phyloP scores from a whole-genome alignment of 2,797 vertebrate genomes.

The Philypnodon macrostomus region DNA sequence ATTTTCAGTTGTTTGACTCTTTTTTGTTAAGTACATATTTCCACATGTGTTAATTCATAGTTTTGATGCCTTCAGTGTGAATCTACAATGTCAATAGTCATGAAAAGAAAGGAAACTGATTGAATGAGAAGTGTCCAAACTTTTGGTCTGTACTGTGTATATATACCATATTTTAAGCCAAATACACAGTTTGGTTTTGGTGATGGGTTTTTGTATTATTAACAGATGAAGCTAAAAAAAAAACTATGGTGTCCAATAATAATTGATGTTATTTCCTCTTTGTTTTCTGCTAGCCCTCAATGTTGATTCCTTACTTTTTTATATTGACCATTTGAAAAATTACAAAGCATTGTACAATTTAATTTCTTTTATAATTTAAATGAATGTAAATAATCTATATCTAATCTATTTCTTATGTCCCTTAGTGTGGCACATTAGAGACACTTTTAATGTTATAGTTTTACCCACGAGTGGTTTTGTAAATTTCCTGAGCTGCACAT shows the following conservation, averaged over 20 bases:
- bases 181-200: constrained; percentile 19
- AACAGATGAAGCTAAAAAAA: constrained; percentile 5
- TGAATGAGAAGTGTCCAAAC: no score
- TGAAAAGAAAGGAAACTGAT: no score
- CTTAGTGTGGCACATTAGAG: neutral
- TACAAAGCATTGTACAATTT: constrained; percentile 2
- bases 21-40: no score
- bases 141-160: no score
- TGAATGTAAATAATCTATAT: neutral
- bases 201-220: constrained; percentile 14
- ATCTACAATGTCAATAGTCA: no score
- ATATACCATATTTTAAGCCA: constrained; percentile 25
- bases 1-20: no score
- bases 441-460: neutral
- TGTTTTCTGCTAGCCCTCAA: neutral
- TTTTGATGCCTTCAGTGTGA: no score
- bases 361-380: constrained; percentile 9
- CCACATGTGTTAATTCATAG: no score
- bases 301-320: constrained; percentile 19
- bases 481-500: neutral
- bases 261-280: no score
- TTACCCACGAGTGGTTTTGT: neutral
- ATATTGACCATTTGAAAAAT: constrained; percentile 16
- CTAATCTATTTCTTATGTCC: neutral
- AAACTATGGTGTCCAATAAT: constrained; percentile 2